These are phyloP conservation scores for Pangasius macronema DNA, from an alignment of 2,797 vertebrate species.

Conservation along the genomic window DNA sequence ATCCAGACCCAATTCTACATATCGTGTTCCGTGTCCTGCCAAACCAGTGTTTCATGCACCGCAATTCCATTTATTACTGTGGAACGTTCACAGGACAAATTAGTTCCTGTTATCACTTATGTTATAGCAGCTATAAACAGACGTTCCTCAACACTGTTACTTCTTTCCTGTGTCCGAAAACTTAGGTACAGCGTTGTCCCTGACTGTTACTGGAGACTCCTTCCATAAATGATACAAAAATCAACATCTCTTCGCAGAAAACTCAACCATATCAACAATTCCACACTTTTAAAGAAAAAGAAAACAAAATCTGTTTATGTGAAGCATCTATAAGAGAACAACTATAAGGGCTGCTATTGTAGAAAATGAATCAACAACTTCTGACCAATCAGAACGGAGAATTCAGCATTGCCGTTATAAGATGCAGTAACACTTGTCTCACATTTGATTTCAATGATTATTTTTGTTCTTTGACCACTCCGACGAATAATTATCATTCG, in stretches of 20 bases:
- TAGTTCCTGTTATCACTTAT: neutral
- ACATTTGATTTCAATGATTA: too few relatives aligned
- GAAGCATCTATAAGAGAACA: too few relatives aligned
- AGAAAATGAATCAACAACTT: neutral
- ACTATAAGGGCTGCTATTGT: neutral
- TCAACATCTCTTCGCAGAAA: too few relatives aligned
- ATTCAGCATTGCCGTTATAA: neutral
- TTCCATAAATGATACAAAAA: neutral
- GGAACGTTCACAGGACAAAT: neutral
- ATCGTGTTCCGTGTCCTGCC: neutral
- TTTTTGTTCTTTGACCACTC: too few relatives aligned
- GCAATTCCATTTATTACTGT: neutral
- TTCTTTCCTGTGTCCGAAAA: neutral
- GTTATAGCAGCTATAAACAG: neutral
- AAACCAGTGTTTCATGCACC: neutral
- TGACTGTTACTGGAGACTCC: neutral
- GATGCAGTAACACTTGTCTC: too few relatives aligned
- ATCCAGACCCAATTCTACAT: neutral
- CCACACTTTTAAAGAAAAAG: too few relatives aligned
- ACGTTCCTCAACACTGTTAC: neutral
- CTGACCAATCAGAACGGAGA: neutral
- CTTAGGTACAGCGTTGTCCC: neutral
- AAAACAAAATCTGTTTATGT: too few relatives aligned
- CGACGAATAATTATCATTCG: too few relatives aligned
- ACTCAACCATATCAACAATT: neutral